Evolutionary conservation across 1,140 invertebrate species (phyloP), one percentile per base, ranked within the genome.

Genomic region (Samia ricini): DNA sequence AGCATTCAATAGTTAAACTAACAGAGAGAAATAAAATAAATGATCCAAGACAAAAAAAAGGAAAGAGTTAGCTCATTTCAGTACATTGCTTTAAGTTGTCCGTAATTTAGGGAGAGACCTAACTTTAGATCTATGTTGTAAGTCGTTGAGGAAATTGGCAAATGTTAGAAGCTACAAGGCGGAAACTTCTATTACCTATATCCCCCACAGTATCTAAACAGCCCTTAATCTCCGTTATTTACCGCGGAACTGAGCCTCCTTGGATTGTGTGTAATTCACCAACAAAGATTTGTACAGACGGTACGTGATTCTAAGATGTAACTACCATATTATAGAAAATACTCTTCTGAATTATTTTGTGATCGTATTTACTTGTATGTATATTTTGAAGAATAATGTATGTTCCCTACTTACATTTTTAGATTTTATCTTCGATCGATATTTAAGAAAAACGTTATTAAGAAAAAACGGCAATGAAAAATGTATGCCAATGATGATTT

Each of bases 151-250:
- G 33, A 42, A 42, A 15, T 15, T 42, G 33, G 33, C 12, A 15
- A 42, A 42, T 42, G 33, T 42, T 42, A 42, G 33, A 42, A 42
- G n/a, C 33, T 42, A 42, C 33, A 42, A 42, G 8, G 33, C 33
- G 33, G 33, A 42, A 42, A 42, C 33, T 42, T 42, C 33, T 42
- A 42, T 42, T 42, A 15, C 33, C 33, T 42, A 42, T 4, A 42
- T 42, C 33, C 33, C n/a, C 10, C 33, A 15, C 15, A 42, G 33
- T 42, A 42, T 61, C 49, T 56, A 33, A 61, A 56, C 48, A 61
- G 52, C 52, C 33, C 60, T 49, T 61, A 61, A 61, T 61, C 60
- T 61, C 60, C 60, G 60, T 24, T 56, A 56, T 56, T 61, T 56
- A 61, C 60, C 60, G 20, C 60, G 56, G n/a, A 29, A 42, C 60